Base-by-base conservation (phyloP, 2,888 invertebrate species). In the Sphaerophoria taeniata region DNA sequence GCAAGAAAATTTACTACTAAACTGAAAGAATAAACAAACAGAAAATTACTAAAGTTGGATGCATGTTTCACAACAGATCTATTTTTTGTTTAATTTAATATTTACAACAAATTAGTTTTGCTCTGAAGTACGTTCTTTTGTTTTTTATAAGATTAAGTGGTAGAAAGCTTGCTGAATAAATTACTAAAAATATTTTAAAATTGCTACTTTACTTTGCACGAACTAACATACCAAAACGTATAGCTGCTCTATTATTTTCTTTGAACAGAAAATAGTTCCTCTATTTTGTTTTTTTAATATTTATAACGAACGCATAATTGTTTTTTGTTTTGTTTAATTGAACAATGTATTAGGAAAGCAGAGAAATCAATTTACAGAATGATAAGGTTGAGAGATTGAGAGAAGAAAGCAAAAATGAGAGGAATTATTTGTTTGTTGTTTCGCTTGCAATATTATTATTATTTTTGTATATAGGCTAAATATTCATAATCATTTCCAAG, bases 171-270 rank as follows among this genome's bases (percentile, higher is more conserved):
- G 65, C 78, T 78, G 63, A 24, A 24, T 24, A 14, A 34, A 65
- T 76, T 53, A 67, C 34, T 69, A 43, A 56, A 39, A 61, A 51
- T 63, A 43, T 9, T 43, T 7, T 43, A 49, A 56, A 78, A 60
- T 67, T 60, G 58, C 78, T 83, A 83, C 69, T 79, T 74, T 74
- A 78, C 74, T 71, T 74, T 74, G 83, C 79, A 84, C 53, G 74
- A 71, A 84, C 79, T 71, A 79, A 84, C 74, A 75, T 65, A 63
- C 49, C 67, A 39, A 74, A 83, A 78, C 56, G 61, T 55, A 24
- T 24, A 49, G 45, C 53, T 70, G 24, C 34, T 60, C 34, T n/a
- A 45, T 67, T 67, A 14, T 43, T 51, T 34, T 24, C 36, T 53
- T 65, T 39, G 6, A 76, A 72, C 60, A 43, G 14, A 63, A 9